Evolutionary conservation across 1,140 invertebrate genomes (phyloP).

Genomic region (Hyles vespertilio): DNA sequence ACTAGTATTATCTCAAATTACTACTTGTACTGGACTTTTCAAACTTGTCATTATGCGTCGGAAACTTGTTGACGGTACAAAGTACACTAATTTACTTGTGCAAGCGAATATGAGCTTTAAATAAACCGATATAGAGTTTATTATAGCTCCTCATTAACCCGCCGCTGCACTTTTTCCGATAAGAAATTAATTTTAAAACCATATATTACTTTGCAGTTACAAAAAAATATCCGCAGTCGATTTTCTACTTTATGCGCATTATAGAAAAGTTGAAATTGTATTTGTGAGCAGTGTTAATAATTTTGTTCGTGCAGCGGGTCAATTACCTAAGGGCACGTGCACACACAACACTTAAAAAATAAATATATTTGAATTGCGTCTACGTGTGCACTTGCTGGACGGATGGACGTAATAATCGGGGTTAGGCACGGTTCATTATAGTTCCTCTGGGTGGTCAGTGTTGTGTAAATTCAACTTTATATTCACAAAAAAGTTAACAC

Average conservation of each 20-base stretch:
- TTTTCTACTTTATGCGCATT: background rate
- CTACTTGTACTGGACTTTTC: conserved; percentile 29
- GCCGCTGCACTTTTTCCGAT: conserved; percentile 7
- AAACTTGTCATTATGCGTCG: conserved; percentile 17
- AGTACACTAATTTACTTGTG: too few species aligned
- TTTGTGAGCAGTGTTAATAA: conserved; percentile 5
- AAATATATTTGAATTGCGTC: conserved; percentile 24
- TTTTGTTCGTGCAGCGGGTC: conserved; percentile 13
- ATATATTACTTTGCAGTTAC: conserved; percentile 5
- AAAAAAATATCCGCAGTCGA: background rate
- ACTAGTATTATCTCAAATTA: conserved; percentile 47
- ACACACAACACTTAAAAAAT: conserved; percentile 19
- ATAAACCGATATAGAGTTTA: background rate
- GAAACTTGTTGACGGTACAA: conserved; percentile 1
- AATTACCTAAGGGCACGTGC: conserved; percentile 32
- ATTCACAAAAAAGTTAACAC: background rate
- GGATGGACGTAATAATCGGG: conserved; percentile 21
- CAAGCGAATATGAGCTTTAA: background rate
- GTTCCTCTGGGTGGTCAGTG: conserved; percentile 16
- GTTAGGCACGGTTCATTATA: conserved; percentile 24
- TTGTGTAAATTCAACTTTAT: background rate
- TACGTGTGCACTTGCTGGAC: conserved; percentile 11
- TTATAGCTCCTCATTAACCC: background rate
- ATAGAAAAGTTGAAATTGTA: conserved; percentile 2
- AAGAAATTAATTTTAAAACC: conserved; percentile 20